These are phyloP conservation scores for Hipparchia sbordonii DNA, from an alignment of 2,888 invertebrate species.

Conservation along the genomic window DNA sequence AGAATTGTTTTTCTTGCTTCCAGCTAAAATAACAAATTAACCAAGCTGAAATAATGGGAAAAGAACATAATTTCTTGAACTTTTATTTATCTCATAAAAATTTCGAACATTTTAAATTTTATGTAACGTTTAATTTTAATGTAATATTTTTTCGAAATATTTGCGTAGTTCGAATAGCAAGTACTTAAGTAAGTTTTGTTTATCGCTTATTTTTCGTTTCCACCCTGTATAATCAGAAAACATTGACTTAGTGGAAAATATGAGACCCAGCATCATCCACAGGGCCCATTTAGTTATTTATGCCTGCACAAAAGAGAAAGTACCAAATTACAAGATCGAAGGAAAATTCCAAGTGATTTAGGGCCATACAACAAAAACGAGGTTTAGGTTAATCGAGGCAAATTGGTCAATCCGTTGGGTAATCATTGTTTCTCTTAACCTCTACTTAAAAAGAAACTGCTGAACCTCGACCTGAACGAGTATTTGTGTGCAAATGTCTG, in stretches of 20 bases:
- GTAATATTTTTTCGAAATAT: too few relatives aligned
- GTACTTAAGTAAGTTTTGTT: too few relatives aligned
- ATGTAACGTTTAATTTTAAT: too few relatives aligned
- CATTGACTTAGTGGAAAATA: conserved; percentile 18
- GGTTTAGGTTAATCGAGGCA: conserved; percentile 50
- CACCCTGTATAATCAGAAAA: conserved; percentile 11
- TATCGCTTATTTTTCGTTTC: background rate
- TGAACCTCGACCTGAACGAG: conserved; percentile 31
- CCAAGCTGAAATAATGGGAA: too few relatives aligned
- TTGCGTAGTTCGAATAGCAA: too few relatives aligned
- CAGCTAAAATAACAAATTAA: too few relatives aligned
- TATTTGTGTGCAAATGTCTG: conserved; percentile 29
- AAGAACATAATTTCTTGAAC: too few relatives aligned
- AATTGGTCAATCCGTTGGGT: conserved; percentile 51
- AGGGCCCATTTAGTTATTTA: conserved; percentile 28
- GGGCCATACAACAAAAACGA: conserved; percentile 42
- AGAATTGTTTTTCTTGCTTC: background rate
- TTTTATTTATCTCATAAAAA: too few relatives aligned
- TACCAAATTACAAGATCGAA: conserved; percentile 46
- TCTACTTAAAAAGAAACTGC: conserved; percentile 44
- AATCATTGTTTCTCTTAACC: conserved; percentile 47
- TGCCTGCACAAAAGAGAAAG: conserved; percentile 47
- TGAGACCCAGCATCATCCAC: conserved; percentile 20
- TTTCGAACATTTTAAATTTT: too few relatives aligned
- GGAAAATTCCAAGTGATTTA: conserved; percentile 47